Percentiles rank a stretch among this genome's conserved stretches.
These are phyloP conservation scores for Oncopodura yosiiana DNA, from an alignment of 1,140 invertebrate genomes.

Conservation along the genomic window DNA sequence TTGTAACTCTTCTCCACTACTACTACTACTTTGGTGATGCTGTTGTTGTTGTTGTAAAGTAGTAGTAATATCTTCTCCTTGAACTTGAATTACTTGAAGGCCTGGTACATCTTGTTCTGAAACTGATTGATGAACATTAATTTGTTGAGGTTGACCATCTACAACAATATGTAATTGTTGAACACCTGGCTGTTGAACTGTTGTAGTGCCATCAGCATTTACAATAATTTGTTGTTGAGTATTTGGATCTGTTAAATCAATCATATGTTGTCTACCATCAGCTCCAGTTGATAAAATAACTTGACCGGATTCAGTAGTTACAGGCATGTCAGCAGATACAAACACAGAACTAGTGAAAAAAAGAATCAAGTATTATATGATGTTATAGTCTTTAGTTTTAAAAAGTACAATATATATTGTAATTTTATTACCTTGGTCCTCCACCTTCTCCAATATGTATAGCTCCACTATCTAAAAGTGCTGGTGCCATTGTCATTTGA, in stretches of 20 bases:
- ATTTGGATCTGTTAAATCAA: conserved; percentile 1
- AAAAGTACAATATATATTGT: neutral
- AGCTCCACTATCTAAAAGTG: conserved; percentile 12
- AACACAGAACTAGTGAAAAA: conserved; percentile 26
- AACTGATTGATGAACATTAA: neutral
- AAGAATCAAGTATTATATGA: neutral
- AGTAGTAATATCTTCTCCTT: neutral
- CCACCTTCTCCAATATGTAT: conserved; percentile 15
- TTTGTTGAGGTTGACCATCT: neutral
- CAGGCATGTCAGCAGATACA: conserved; percentile 21
- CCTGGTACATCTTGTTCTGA: neutral
- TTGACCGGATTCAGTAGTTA: too few relatives aligned
- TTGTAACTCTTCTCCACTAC: conserved; percentile 2
- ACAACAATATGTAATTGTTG: conserved; percentile 25
- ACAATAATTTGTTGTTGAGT: conserved; percentile 1
- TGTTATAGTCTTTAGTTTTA: neutral
- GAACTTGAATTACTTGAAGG: neutral
- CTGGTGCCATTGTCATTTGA: conserved; percentile 15
- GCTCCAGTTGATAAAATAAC: conserved; percentile 13
- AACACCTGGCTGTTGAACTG: conserved; percentile 12
- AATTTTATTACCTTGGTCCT: neutral
- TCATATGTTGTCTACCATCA: conserved; percentile 11
- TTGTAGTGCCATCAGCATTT: conserved; percentile 11
- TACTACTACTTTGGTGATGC: neutral
- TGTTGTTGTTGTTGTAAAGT: neutral